Conservation (phyloP, 1,140 invertebrate species). For the Dermatophagoides farinae region DNA sequence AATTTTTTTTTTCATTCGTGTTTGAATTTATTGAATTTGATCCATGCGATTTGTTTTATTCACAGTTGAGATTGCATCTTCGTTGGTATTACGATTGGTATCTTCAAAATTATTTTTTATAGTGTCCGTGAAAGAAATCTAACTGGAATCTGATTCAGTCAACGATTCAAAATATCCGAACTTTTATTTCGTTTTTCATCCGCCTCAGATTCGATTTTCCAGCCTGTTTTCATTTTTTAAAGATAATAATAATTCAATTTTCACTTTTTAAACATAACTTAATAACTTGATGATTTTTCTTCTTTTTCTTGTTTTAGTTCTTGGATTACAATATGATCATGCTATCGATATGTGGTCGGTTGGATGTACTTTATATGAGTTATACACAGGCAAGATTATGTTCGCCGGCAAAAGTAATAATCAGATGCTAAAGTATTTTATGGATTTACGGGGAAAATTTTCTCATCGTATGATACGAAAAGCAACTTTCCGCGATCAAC, state of each 20-base stretch:
- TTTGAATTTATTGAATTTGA: no score
- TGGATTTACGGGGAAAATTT: constrained; percentile 96
- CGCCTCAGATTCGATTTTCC: constrained; percentile 95
- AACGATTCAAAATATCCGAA: background rate
- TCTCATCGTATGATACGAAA: constrained; percentile 91
- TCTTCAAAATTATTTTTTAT: no score
- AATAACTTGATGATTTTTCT: background rate
- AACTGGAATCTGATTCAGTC: no score
- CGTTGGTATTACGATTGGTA: no score
- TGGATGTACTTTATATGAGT: constrained; percentile 90
- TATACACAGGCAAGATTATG: constrained; percentile 97
- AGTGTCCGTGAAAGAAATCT: no score
- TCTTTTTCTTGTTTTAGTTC: constrained; percentile 37
- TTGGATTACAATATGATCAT: constrained; percentile 89
- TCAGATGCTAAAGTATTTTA: constrained; percentile 96
- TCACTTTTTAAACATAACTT: background rate
- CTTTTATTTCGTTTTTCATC: background rate
- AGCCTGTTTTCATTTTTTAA: constrained; percentile 28
- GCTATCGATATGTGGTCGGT: constrained; percentile 98
- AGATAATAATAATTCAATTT: background rate
- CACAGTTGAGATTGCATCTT: no score
- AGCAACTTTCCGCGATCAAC: constrained; percentile 62
- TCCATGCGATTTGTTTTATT: no score
- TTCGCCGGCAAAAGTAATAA: constrained; percentile 97
- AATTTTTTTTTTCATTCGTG: no score